These are phyloP conservation scores for Oceanodroma tethys DNA, from an alignment of 2,113 vertebrate genomes.

Conservation along the genomic window DNA sequence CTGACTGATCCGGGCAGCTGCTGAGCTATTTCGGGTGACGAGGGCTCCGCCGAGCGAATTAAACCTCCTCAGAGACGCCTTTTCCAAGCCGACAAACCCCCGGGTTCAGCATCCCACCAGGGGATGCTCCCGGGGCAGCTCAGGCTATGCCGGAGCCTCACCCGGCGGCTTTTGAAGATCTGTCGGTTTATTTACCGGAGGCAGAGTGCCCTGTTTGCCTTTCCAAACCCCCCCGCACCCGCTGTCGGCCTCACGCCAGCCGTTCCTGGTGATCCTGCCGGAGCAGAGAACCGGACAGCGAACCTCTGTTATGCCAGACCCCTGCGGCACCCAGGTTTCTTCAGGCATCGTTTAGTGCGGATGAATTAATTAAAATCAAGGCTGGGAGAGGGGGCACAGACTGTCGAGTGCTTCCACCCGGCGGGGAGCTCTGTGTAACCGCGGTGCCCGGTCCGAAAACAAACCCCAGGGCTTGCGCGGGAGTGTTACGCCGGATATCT, in stretches of 20 bases:
- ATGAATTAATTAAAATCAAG: neutral
- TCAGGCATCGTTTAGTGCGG: neutral
- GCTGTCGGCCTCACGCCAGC: fast-evolving
- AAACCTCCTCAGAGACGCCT: neutral
- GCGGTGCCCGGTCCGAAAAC: fast-evolving
- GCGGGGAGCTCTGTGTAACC: neutral
- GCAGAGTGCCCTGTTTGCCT: too few species aligned
- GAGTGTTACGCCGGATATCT: fast-evolving
- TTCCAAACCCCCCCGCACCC: fast-evolving
- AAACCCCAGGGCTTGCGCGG: neutral
- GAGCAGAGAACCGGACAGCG: too few species aligned
- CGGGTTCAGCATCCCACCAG: neutral
- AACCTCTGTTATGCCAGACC: fast-evolving
- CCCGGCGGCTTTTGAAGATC: fast-evolving
- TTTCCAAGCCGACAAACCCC: neutral
- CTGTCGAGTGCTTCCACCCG: fast-evolving
- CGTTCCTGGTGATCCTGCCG: fast-evolving
- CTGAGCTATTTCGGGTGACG: neutral
- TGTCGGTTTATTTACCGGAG: neutral
- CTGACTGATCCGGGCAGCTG: neutral
- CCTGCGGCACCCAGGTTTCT: too few species aligned
- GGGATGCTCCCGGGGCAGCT: neutral
- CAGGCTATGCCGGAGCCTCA: neutral
- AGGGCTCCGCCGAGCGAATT: neutral
- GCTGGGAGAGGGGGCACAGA: fast-evolving